Conservation (phyloP, 2,797 vertebrate genomes). For the Cryptoblepharus egeriae region DNA sequence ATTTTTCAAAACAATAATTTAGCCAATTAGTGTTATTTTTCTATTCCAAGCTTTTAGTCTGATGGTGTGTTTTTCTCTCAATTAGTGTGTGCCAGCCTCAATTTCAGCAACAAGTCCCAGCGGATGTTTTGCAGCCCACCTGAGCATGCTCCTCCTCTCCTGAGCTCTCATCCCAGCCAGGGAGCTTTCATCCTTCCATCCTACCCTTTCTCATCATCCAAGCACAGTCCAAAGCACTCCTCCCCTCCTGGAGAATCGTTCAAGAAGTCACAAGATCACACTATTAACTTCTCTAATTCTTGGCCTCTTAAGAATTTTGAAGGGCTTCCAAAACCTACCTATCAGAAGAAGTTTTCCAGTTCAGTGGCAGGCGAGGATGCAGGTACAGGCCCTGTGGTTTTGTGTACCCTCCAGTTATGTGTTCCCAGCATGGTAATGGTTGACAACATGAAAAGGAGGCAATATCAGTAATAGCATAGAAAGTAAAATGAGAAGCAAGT, state of each 20-base stretch:
- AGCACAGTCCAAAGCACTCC: conserved; percentile 76
- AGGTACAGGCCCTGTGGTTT: conserved; percentile 56
- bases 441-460: background rate
- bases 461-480: too few relatives aligned
- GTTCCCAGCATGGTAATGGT: too few relatives aligned
- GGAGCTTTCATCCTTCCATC: conserved; percentile 85
- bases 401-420: too few relatives aligned
- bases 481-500: background rate
- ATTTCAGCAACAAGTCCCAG: conserved; percentile 74
- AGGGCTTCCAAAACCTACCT: conserved; percentile 75
- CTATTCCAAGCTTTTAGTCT: background rate
- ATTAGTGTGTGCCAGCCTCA: conserved; percentile 67
- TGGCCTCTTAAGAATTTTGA: conserved; percentile 87
- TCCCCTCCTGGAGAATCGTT: conserved; percentile 72
- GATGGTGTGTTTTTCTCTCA: conserved; percentile 38
- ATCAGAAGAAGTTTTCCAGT: conserved; percentile 74
- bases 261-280: conserved; percentile 71
- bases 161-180: conserved; percentile 67
- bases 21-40: background rate
- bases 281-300: conserved; percentile 86
- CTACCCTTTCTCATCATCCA: conserved; percentile 82
- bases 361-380: conserved; percentile 72
- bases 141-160: conserved; percentile 77
- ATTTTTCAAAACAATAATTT: too few relatives aligned
- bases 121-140: conserved; percentile 76